Base-by-base conservation (phyloP, 2,888 invertebrate genomes). In the Linyphia triangularis region DNA sequence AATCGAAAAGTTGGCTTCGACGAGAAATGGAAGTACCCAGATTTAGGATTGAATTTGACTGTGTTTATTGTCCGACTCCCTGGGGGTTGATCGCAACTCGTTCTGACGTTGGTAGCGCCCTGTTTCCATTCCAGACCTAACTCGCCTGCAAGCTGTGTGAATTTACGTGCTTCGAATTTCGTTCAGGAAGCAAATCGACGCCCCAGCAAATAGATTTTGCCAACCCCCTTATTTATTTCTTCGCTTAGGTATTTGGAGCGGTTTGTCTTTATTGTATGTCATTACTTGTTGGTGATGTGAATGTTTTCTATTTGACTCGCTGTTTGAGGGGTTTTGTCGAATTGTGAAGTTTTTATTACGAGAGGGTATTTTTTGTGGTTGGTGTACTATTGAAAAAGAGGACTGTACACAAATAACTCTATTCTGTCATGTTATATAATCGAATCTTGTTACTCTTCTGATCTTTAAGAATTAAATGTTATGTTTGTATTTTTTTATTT, bases 1-100 rank as follows among this genome's bases (percentile, higher is more conserved):
- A 81, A 81, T 69, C 69, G 67, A 69, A 51, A 81, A 85, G 77
- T 67, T 84, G 61, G 43, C 16, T 26, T 40, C 33, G 30, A 16
- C 43, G 77, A 59, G 78, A 85, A 78, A 72, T 79, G 70, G 75
- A 65, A 69, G 59, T 51, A 63, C 59, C 67, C 40, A 77, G 77
- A 85, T 85, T 81, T 73, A 67, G 67, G 81, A 88, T 81, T 81
- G 86, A 88, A 88, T 88, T 88, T 82, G 86, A 88, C 86, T 88
- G 84, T 81, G 81, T 88, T 88, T 88, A 88, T 88, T 81, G 86
- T 67, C 75, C 81, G 75, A 81, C 61, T 75, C 65, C 75, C 81
- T n/a, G 37, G 30, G 59, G 69, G 37, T 61, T 26, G 70, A 85
- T 43, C 30, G 24, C 59, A 78, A 78, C 69, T 69, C 75, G 67